Base-by-base conservation (phyloP, 2,113 vertebrate genomes). In the Triplophysa rosa region DNA sequence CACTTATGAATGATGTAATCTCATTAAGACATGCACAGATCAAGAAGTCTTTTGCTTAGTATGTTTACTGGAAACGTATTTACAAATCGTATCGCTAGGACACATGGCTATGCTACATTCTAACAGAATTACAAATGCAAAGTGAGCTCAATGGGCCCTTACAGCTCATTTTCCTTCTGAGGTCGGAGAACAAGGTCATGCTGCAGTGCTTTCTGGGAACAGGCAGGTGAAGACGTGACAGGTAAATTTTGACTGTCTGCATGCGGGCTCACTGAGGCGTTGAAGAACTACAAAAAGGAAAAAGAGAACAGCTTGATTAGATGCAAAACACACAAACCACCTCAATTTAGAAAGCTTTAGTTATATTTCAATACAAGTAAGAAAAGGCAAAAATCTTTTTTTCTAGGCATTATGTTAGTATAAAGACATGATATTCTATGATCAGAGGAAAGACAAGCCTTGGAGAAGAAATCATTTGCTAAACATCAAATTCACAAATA, bases 91-190 rank as follows among this genome's bases (percentile, higher is more conserved):
- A 67, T 67, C 26, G 42, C 11, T 74, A 29, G 40, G 16, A 33
- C 7, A 54, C 14, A 7, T 17, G 6, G 6, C 5, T 56, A 19
- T 58, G 54, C 1, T 21, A 21, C 8, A 58, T 58, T 58, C 19
- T 54, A 17, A n/a, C 54, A 63, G 21, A 5, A 52, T 17, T 17
- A 33, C 29, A n/a, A 64, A 2, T 67, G 12, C n/a, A 47, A 21
- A 79, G 29, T 11, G 49, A 2, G 47, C 40, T 9, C 19, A 59
- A 76, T 52, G 24, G 42, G 7, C 5, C 1, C 96, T 94, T 92
- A 99, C 98, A 94, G 80, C 2, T 95, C 91, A 72, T 95, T 97
- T 89, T 99, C 95, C 87, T 98, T 98, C 80, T 96, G 96, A 45
- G 90, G 86, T 85, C 95, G 94, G 84, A 93, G 86, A 40, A 90